A percentile compares a stretch with the other conserved stretches of the same genome.
Conservation (phyloP, 2,113 vertebrate genomes). For the Daubentonia madagascariensis region DNA sequence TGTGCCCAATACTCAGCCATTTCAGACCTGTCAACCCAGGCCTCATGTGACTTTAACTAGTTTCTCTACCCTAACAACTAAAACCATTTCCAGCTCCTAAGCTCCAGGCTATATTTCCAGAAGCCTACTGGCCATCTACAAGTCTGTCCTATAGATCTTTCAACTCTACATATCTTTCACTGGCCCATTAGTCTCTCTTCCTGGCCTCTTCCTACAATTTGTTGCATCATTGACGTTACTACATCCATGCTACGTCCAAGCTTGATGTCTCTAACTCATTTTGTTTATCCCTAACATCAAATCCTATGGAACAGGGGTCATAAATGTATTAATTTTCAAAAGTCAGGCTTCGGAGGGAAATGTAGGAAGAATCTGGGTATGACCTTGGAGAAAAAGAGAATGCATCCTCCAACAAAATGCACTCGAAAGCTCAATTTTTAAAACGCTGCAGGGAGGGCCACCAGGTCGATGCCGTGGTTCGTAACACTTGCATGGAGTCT, state of each 20-base stretch:
- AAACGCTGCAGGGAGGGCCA: not conserved
- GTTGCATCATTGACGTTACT: too few species aligned
- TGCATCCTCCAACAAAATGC: not conserved
- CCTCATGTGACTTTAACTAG: not conserved
- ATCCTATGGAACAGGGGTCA: not conserved
- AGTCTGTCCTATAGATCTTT: not conserved
- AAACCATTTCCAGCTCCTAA: not conserved
- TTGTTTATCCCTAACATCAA: not conserved
- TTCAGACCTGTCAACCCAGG: not conserved
- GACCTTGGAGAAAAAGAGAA: not conserved
- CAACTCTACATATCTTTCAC: not conserved
- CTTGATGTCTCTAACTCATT: not conserved
- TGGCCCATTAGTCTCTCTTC: not conserved
- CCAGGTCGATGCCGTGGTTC: not conserved
- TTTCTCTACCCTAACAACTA: not conserved
- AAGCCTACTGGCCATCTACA: not conserved
- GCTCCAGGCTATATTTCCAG: not conserved
- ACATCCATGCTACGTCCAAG: not conserved
- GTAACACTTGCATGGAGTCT: not conserved
- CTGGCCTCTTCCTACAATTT: not conserved
- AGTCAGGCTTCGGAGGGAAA: not conserved
- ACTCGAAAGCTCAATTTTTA: not conserved
- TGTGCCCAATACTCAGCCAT: not conserved
- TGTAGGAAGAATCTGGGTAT: not conserved
- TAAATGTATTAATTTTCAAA: not conserved